A percentile compares a stretch with the other conserved stretches of the same genome.
Conservation (phyloP, 1,140 invertebrate genomes). For the Chrysomallon squamiferum region DNA sequence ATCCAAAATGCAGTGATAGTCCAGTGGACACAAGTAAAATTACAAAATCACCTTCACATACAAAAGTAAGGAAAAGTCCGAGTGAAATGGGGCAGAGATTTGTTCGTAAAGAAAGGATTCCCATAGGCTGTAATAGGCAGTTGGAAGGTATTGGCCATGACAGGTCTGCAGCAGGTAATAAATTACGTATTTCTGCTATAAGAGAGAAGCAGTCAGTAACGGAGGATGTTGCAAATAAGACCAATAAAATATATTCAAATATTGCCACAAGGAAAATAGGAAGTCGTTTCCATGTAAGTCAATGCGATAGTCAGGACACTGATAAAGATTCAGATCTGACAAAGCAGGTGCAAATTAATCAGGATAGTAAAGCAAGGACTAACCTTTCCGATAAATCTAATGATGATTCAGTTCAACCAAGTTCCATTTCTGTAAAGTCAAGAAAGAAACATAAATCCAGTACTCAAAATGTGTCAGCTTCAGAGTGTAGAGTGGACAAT, state of each 20-base stretch:
- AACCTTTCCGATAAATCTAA: not conserved
- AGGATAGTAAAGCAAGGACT: conserved; percentile 7
- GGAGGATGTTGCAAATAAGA: not conserved
- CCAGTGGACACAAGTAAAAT: not conserved
- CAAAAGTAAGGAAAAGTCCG: not conserved
- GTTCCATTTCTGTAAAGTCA: too few relatives aligned
- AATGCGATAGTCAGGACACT: too few relatives aligned
- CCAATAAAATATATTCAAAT: too few relatives aligned
- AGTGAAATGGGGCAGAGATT: conserved; percentile 6
- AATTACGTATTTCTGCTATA: not conserved
- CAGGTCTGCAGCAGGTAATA: not conserved
- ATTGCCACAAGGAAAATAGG: too few relatives aligned
- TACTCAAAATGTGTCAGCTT: too few relatives aligned
- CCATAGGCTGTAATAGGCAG: not conserved
- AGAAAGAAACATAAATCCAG: too few relatives aligned
- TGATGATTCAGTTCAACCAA: too few relatives aligned
- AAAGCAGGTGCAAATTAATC: not conserved
- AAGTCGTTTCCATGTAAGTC: too few relatives aligned
- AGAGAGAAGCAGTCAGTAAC: not conserved
- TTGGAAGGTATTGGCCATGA: conserved; percentile 1
- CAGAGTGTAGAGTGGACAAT: too few relatives aligned
- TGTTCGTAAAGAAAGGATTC: not conserved
- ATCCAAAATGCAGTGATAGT: not conserved
- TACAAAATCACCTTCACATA: not conserved
- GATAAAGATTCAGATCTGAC: too few relatives aligned